phyloP scores from a whole-genome alignment of 2,113 vertebrate genomes.

The Gila orcuttii region DNA sequence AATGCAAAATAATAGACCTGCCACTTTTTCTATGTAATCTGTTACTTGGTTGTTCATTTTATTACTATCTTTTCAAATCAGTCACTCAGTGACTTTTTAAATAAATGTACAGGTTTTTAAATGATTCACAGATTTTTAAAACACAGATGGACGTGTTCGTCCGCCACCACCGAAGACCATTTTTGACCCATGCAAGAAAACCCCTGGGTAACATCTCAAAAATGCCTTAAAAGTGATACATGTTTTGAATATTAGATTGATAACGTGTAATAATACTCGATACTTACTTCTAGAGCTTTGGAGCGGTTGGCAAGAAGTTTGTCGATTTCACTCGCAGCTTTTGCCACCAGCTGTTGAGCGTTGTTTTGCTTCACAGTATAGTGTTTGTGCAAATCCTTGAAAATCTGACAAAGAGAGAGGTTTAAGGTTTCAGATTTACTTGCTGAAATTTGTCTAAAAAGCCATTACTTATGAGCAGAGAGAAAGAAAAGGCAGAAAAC shows the following conservation, averaged over 20 bases:
- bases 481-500: background rate
- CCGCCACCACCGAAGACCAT: too few species aligned
- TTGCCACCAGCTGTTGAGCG: slow-evolving; percentile 83
- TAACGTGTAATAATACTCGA: background rate
- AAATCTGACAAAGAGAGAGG: slow-evolving; percentile 78
- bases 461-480: background rate
- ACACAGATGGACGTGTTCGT: too few species aligned
- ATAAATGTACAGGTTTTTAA: too few species aligned
- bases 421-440: background rate
- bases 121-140: too few species aligned
- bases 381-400: slow-evolving; percentile 75
- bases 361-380: slow-evolving; percentile 89
- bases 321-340: slow-evolving; percentile 90
- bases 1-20: too few species aligned
- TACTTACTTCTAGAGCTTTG: slow-evolving; percentile 87
- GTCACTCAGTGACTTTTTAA: too few species aligned
- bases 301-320: slow-evolving; percentile 88
- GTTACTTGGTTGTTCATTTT: too few species aligned
- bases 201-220: background rate
- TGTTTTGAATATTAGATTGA: background rate
- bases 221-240: background rate
- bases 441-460: background rate
- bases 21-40: too few species aligned
- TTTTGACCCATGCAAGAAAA: too few species aligned
- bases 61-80: too few species aligned